Conservation (phyloP, 1,140 invertebrate species). For the Neodiprion virginianus region DNA sequence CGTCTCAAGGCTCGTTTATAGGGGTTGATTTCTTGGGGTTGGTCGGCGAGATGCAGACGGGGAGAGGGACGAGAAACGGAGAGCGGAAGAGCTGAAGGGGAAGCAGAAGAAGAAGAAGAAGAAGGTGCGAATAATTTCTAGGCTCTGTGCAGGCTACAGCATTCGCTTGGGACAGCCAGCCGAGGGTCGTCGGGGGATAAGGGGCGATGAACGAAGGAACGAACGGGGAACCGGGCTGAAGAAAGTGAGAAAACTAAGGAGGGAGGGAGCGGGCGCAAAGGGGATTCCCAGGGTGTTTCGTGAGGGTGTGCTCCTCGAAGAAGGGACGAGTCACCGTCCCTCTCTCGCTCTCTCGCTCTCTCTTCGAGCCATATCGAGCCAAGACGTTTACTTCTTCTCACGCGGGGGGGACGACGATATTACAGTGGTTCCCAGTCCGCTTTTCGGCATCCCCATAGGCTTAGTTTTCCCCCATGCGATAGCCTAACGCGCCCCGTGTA, state of each 20-base stretch:
- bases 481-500: too few species aligned
- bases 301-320: neutral
- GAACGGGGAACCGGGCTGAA: too few species aligned
- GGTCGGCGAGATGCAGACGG: neutral
- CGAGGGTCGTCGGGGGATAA: neutral
- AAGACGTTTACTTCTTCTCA: constrained; percentile 47
- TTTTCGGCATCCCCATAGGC: constrained; percentile 23
- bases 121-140: constrained; percentile 52
- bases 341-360: too few species aligned
- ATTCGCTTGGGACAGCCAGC: neutral
- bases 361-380: constrained; percentile 32
- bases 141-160: constrained; percentile 9
- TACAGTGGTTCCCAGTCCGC: constrained; percentile 38
- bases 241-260: too few species aligned
- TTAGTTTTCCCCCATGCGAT: constrained; percentile 33
- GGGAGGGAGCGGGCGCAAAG: neutral
- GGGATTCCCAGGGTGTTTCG: neutral
- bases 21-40: constrained; percentile 31
- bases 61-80: constrained; percentile 30
- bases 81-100: constrained; percentile 1
- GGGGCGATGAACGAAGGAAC: neutral
- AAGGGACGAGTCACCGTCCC: neutral
- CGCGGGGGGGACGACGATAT: constrained; percentile 27
- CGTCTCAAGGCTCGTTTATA: constrained; percentile 21
- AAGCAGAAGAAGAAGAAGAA: constrained; percentile 1